Evolutionary conservation across 2,113 vertebrate genomes (phyloP), one percentile per base, ranked within the genome.

Genomic region (Hypomesus transpacificus): DNA sequence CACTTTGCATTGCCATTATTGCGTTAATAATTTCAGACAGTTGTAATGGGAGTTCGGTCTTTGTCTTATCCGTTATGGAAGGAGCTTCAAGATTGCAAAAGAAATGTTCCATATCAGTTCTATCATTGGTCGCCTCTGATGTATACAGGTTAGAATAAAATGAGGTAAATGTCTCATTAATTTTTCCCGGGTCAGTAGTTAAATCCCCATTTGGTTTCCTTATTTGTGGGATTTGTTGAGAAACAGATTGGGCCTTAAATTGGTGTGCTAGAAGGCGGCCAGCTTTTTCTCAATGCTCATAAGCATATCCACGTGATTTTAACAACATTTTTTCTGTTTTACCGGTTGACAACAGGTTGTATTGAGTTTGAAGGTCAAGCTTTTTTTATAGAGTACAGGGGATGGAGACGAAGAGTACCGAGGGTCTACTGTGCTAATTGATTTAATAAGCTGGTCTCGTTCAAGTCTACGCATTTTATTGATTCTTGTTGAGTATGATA

Each of bases 211-310:
- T 59, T 59, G 11, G 6, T n/a, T 59, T 20, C 18, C 21, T 20
- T n/a, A 59, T 59, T 59, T 59, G 57, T 7, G 57, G 21, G 8
- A 59, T 59, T n/a, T 16, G 17, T 59, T 59, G 57, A 7, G 18
- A 13, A 1, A 1, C 57, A n/a, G 57, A 59, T 18, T 16, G 17
- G n/a, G n/a, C n/a, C n/a, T n/a, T n/a, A n/a, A n/a, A n/a, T n/a
- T n/a, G n/a, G n/a, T n/a, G n/a, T n/a, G n/a, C n/a, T 20, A 59
- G 18, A 5, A 59, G 17, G 6, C 57, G 57, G 57, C 7, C 57
- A 8, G 57, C 57, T n/a, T n/a, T n/a, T n/a, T n/a, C n/a, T n/a
- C 57, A 16, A 59, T 59, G 57, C 21, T 59, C 57, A 59, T 59
- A 59, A 59, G 7, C 17, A 9, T n/a, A 9, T 6, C 18, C 57